These are phyloP conservation scores for Meloe dianella DNA, from an alignment of 2,888 invertebrate species.

Conservation along the genomic window DNA sequence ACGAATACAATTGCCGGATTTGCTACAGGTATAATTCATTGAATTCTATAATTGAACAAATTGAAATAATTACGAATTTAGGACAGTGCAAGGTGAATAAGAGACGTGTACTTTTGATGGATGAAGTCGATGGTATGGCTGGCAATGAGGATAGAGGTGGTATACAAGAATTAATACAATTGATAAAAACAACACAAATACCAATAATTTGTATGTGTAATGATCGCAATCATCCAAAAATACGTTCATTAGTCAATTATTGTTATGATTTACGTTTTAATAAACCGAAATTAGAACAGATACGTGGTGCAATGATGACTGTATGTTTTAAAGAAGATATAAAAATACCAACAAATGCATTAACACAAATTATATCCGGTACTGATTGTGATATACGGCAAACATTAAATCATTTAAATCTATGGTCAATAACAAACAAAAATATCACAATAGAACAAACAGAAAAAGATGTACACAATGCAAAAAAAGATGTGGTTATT, in stretches of 20 bases:
- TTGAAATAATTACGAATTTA: too few species aligned
- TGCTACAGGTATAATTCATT: constrained; percentile 64
- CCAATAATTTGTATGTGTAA: constrained; percentile 99
- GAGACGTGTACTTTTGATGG: constrained; percentile 97
- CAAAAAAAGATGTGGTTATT: constrained; percentile 84
- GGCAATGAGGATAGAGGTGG: constrained; percentile 99
- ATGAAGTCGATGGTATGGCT: constrained; percentile 99
- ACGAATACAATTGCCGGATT: constrained; percentile 77
- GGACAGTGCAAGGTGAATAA: constrained; percentile 60
- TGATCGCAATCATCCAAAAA: constrained; percentile 91
- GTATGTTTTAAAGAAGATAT: constrained; percentile 91
- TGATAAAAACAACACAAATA: constrained; percentile 87
- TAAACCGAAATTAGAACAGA: constrained; percentile 87
- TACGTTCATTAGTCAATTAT: constrained; percentile 90
- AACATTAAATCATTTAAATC: constrained; percentile 85
- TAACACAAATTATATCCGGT: constrained; percentile 83
- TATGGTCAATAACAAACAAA: constrained; percentile 73
- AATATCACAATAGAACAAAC: constrained; percentile 61
- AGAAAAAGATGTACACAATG: constrained; percentile 65
- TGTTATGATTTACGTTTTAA: constrained; percentile 91
- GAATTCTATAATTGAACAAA: too few species aligned
- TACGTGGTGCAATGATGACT: constrained; percentile 88
- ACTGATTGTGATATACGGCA: constrained; percentile 95
- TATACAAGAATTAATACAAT: constrained; percentile 87
- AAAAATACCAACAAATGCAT: constrained; percentile 75